A percentile compares a stretch with the other conserved stretches of the same genome.
phyloP scores from a whole-genome alignment of 2,113 vertebrate species.

The Brevimyrus niger region DNA sequence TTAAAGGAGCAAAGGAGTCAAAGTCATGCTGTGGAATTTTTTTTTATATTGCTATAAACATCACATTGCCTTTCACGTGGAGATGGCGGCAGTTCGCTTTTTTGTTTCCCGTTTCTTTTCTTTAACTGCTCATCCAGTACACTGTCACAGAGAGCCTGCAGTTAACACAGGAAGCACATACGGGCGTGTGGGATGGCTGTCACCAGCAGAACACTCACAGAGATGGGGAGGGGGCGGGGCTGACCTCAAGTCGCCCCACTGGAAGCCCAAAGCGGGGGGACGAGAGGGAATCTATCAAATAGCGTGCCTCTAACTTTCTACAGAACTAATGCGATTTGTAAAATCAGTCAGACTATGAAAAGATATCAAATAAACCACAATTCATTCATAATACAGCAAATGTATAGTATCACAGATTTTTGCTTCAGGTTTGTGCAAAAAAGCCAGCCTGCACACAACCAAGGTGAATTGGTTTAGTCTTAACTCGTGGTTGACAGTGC shows the following conservation, averaged over 20 bases:
- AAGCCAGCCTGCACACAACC: not conserved
- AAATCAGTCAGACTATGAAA: not conserved
- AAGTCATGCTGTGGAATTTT: not conserved
- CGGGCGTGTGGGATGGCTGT: not conserved
- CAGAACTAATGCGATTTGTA: not conserved
- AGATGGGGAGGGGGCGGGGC: not conserved
- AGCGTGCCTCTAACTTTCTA: not conserved
- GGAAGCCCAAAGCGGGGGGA: not conserved
- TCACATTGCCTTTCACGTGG: not conserved
- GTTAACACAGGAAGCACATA: not conserved
- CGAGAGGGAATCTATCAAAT: not conserved
- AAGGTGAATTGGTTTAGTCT: not conserved
- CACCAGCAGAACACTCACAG: not conserved
- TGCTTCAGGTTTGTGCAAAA: not conserved
- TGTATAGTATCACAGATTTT: not conserved
- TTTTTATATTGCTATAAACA: not conserved
- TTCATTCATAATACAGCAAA: not conserved
- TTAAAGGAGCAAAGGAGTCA: not conserved
- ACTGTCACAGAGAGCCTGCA: not conserved
- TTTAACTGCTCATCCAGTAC: not conserved
- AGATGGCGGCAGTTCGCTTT: not conserved
- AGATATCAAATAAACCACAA: not conserved
- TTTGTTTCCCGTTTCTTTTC: not conserved
- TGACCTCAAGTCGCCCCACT: not conserved
- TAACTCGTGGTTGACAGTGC: not conserved